Base-by-base conservation (phyloP, 2,797 vertebrate genomes). In the Phrynocephalus guinanensis region DNA sequence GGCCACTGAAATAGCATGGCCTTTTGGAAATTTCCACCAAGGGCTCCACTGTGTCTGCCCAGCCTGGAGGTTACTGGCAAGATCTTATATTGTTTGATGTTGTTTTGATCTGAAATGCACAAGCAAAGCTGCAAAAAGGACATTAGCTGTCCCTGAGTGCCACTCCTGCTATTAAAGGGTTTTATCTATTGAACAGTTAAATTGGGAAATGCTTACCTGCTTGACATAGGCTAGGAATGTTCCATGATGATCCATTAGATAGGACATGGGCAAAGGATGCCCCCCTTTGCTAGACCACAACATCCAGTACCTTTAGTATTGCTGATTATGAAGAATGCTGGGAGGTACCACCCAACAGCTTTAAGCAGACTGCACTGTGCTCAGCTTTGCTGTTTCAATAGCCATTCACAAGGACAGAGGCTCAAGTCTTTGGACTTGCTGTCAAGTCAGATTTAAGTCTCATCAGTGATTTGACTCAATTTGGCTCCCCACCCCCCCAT, bases 1-100 rank as follows among this genome's bases (percentile, higher is more conserved):
- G 48, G 11, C 70, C 56, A 67, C 56, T 72, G 26, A 75, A 86
- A 75, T 63, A 24, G 30, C 28, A 56, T 66, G 68, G 63, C 68
- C 16, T 81, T n/a, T 73, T 2, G 28, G 85, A 73, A 30, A 24
- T 66, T n/a, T 81, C 70, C 63, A 56, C 38, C 1, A 73, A 73
- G 70, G 84, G 79, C 79, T 86, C 68, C 85, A 66, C 13, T 26
- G 9, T 82, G 85, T 86, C 85, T 86, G 56, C 11, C 66, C 18
- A 66, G 38, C 18, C 9, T 48, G 63, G 16, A 56, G 30, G 18
- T 82, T 75, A 48, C 38, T 16, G 71, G 79, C 79, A 75, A 30
- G 11, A 7, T n/a, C 24, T 86, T 73, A 6, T 38, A 63, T 20
- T 56, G 24, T 79, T 30, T 83, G 24, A 67, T 33, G 60, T 66